Evolutionary conservation across 2,888 invertebrate species (phyloP).

Genomic region (Myopa testacea): DNA sequence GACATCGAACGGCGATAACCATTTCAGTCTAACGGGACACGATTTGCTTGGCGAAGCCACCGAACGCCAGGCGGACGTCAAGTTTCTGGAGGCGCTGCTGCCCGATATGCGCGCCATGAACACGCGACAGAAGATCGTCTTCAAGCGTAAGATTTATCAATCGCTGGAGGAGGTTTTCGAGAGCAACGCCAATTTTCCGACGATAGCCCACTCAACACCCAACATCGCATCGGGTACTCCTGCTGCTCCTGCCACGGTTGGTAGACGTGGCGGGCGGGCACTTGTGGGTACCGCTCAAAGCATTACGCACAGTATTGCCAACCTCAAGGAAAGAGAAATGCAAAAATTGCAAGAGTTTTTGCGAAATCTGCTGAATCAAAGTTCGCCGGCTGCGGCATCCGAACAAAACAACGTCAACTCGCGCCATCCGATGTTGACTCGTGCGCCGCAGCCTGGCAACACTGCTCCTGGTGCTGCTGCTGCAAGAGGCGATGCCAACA

Average conservation of each 20-base stretch:
- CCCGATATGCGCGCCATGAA: constrained; percentile 55
- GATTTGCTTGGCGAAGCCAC: constrained; percentile 4
- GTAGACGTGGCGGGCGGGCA: background rate
- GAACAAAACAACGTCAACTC: constrained; percentile 4
- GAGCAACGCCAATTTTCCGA: constrained; percentile 50
- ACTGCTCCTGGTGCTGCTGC: background rate
- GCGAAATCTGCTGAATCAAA: constrained; percentile 34
- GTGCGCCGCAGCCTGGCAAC: background rate
- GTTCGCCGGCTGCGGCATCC: background rate
- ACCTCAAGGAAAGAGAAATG: constrained; percentile 44
- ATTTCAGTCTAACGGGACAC: background rate
- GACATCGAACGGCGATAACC: background rate
- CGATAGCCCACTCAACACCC: background rate
- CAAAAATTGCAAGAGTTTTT: constrained; percentile 46
- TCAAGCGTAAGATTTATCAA: constrained; percentile 53
- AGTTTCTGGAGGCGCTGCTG: constrained; percentile 50
- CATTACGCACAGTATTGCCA: constrained; percentile 46
- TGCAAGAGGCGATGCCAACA: background rate
- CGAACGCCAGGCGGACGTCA: constrained; percentile 46
- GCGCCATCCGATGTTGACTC: background rate
- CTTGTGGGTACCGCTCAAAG: constrained; percentile 37
- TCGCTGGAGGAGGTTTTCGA: constrained; percentile 52
- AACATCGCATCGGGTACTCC: constrained; percentile 1
- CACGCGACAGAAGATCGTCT: constrained; percentile 52
- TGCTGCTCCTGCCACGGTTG: background rate